Base-by-base conservation (phyloP, 2,888 invertebrate species). In the Lottia gigantea region DNA sequence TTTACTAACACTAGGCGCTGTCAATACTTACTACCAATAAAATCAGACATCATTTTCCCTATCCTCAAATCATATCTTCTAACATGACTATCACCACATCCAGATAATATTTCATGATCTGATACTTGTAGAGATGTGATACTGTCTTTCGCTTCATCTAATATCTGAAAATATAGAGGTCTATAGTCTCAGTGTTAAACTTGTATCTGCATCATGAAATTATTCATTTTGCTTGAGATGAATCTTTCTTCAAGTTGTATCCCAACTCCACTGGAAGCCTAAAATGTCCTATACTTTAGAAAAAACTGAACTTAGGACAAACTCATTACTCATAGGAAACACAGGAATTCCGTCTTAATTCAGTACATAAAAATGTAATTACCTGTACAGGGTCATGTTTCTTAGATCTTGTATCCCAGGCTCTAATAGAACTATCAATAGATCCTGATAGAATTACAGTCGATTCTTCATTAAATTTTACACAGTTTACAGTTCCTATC, bases 141-240 rank as follows among this genome's bases (percentile, higher is more conserved):
- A 77, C 95, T 94, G 88, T 99, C 99, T 88, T 95, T 97, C 0
- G 98, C 97, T 79, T 99, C 97, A 88, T 94, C 93, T 85, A 99
- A 90, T 15, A 89, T 85, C 90, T 91, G 81, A 26, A 80, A 63
- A 73, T 70, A 61, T 67, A n/a, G n/a, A n/a, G n/a, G n/a, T n/a
- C 6, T 31, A 4, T 31, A 6, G 31, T 6, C 31, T 31, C 31
- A 31, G 31, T 31, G 31, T 31, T 31, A 4, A 31, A 3, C 40
- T 11, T 8, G 40, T 40, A 40, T 40, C 40, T 40, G 0, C 40
- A 40, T 11, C 40, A 40, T 40, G 7, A 40, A 31, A 31, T 31
- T 4, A 2, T 4, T 31, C 31, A 31, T 2, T 31, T 31, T 2
- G 6, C 31, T 31, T 31, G 31, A 31, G n/a, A 31, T 6, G 6